Evolutionary conservation across 2,888 invertebrate genomes (phyloP).

Genomic region (Drosophila pseudotakahashii): DNA sequence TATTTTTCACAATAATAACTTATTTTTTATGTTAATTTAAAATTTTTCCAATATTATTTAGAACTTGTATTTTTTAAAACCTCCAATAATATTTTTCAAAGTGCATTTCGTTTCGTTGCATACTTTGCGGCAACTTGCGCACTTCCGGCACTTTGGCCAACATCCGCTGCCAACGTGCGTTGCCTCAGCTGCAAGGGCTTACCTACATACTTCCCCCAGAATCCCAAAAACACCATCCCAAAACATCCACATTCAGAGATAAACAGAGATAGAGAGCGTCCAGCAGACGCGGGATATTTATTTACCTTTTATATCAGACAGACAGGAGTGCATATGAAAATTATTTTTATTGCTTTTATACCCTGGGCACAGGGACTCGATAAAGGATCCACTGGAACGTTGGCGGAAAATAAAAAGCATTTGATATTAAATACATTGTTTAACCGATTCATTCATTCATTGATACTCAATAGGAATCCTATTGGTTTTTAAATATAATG

Average conservation of each 20-base stretch:
- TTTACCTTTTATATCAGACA: slow-evolving; percentile 51
- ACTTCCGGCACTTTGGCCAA: slow-evolving; percentile 72
- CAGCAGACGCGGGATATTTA: slow-evolving; percentile 43
- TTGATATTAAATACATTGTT: neutral
- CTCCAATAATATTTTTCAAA: neutral
- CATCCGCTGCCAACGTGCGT: slow-evolving; percentile 61
- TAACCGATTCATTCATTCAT: slow-evolving; percentile 3
- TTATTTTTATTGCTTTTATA: slow-evolving; percentile 47
- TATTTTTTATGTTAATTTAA: too few relatives aligned
- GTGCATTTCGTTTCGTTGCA: slow-evolving; percentile 68
- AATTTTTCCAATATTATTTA: too few relatives aligned
- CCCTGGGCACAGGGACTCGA: slow-evolving; percentile 18
- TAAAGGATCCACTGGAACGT: slow-evolving; percentile 23
- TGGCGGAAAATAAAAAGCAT: too few relatives aligned
- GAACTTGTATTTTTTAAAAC: too few relatives aligned
- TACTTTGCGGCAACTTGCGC: slow-evolving; percentile 76
- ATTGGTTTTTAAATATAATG: neutral
- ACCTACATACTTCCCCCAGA: slow-evolving; percentile 41
- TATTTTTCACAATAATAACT: too few relatives aligned
- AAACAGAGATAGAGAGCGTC: slow-evolving; percentile 40
- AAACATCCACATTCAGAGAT: neutral
- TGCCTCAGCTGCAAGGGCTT: slow-evolving; percentile 42
- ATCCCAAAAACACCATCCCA: neutral
- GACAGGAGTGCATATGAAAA: slow-evolving; percentile 48
- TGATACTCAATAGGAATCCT: neutral